These are phyloP conservation scores for Drosophila busckii DNA, from an alignment of 1,140 invertebrate species.

Conservation along the genomic window DNA sequence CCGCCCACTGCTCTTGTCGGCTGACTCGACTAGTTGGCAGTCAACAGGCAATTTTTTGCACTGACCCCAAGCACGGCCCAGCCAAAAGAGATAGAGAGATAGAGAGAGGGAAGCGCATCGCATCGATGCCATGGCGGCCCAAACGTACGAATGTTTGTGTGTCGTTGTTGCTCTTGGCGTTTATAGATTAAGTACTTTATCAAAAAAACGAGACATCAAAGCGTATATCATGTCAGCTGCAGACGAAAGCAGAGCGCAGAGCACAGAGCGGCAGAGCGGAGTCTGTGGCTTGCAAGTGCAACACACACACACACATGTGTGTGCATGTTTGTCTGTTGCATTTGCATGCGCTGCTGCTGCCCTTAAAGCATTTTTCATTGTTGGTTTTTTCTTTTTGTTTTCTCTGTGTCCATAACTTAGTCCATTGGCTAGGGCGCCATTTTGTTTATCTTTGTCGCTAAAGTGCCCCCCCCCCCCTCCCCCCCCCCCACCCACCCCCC, in stretches of 20 bases:
- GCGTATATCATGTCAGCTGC: constrained; percentile 72
- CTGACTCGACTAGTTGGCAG: constrained; percentile 6
- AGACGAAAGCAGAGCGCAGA: no score
- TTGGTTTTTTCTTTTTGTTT: not conserved
- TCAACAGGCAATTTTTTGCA: constrained; percentile 45
- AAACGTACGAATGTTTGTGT: constrained; percentile 18
- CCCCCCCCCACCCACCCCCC: not conserved
- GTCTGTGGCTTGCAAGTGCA: no score
- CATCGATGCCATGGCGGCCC: constrained; percentile 26
- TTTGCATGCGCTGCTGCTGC: constrained; percentile 27
- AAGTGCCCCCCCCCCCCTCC: not conserved
- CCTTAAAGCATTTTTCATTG: constrained; percentile 1
- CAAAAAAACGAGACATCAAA: constrained; percentile 75
- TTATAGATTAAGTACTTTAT: constrained; percentile 76
- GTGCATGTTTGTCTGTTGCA: no score
- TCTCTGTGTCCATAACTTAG: constrained; percentile 48
- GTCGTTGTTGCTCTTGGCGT: constrained; percentile 69
- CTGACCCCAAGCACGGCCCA: constrained; percentile 43
- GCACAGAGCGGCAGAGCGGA: no score
- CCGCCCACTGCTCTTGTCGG: no score
- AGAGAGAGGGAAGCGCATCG: not conserved
- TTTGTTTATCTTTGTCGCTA: constrained; percentile 73
- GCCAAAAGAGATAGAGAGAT: not conserved
- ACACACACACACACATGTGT: no score
- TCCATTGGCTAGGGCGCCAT: constrained; percentile 60